Evolutionary conservation across 2,113 vertebrate species (phyloP).

Genomic region (Chaetura pelagica): DNA sequence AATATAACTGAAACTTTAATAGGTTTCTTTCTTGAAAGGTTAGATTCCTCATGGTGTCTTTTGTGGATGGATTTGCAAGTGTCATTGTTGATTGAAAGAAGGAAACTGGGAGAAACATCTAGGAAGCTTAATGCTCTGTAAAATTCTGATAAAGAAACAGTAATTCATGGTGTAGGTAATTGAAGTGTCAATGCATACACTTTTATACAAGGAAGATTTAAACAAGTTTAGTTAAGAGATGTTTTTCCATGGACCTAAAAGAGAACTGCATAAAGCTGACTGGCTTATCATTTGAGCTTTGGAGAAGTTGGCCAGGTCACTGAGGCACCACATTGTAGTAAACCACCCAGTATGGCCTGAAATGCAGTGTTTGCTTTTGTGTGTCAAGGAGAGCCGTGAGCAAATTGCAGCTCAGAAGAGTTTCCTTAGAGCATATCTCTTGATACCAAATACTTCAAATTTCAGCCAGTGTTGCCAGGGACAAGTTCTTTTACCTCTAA

Average conservation of each 20-base stretch:
- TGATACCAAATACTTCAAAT: neutral
- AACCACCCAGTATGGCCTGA: neutral
- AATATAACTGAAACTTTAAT: neutral
- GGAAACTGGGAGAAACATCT: neutral
- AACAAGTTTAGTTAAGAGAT: neutral
- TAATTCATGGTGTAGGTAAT: neutral
- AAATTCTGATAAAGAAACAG: neutral
- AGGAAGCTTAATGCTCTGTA: neutral
- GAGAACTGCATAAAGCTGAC: neutral
- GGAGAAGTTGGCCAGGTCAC: neutral
- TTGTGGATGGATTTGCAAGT: neutral
- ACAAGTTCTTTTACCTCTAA: neutral
- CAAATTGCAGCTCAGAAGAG: neutral
- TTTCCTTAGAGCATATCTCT: neutral
- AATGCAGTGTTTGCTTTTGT: neutral
- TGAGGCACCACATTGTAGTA: fast-evolving
- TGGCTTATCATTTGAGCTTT: neutral
- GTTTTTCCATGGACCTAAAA: neutral
- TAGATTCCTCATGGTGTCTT: neutral
- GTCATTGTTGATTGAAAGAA: neutral
- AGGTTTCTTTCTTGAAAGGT: neutral
- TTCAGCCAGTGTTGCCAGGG: neutral
- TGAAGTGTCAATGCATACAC: neutral
- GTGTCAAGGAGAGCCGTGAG: neutral
- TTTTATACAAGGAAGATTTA: neutral